phyloP scores from a whole-genome alignment of 2,888 invertebrate species.

The Ashinkailepas kermadecensis region DNA sequence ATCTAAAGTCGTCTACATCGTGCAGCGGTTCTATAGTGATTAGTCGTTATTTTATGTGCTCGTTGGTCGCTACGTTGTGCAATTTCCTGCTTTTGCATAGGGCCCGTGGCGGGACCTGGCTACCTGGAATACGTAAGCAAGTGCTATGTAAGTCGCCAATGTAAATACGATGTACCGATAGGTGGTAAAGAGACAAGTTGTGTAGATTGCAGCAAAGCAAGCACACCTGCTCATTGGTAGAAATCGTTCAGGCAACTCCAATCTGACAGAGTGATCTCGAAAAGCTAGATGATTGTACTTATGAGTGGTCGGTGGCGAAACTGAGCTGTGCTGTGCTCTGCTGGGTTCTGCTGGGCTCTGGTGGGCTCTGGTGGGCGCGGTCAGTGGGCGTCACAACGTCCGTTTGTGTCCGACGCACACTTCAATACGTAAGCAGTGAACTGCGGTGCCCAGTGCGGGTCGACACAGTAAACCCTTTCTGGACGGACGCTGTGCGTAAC shows the following conservation, averaged over 20 bases:
- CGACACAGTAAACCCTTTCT: neutral
- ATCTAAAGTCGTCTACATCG: neutral
- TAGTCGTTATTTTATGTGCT: constrained; percentile 12
- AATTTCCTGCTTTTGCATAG: constrained; percentile 18
- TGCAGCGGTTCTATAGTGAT: neutral
- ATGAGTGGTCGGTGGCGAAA: neutral
- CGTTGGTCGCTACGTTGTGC: constrained; percentile 18
- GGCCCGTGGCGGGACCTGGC: neutral
- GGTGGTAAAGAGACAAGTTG: neutral
- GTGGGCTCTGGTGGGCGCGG: neutral
- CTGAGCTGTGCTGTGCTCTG: too few relatives aligned
- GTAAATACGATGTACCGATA: constrained; percentile 20
- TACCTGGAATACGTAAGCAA: constrained; percentile 1
- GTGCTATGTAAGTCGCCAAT: constrained; percentile 2
- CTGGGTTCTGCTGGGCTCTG: too few relatives aligned
- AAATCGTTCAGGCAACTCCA: neutral
- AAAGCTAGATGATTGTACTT: constrained; percentile 19
- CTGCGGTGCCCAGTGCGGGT: neutral
- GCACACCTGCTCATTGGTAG: constrained; percentile 14
- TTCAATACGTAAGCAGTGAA: neutral
- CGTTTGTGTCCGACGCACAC: neutral
- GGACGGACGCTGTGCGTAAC: neutral
- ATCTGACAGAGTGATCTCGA: constrained; percentile 7
- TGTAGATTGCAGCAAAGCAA: neutral
- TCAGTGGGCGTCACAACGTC: neutral